phyloP scores from a whole-genome alignment of 2,113 vertebrate species.

The Garra rufa region DNA sequence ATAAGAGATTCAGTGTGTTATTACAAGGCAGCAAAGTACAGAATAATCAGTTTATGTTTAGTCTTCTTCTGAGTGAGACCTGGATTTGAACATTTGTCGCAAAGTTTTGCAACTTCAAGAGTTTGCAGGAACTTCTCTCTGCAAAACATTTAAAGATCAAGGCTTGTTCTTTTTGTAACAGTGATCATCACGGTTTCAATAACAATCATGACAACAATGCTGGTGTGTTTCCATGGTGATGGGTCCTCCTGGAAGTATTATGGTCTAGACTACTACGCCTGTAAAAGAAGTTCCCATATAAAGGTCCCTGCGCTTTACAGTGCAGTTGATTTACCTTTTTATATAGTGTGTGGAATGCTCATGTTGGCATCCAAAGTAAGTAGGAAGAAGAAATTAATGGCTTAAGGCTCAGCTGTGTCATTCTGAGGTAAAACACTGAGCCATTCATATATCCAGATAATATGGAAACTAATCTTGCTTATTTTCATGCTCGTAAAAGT shows the following conservation, averaged over 20 bases:
- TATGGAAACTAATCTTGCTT: slow-evolving; percentile 17
- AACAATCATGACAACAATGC: neutral
- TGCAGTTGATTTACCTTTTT: slow-evolving; percentile 1
- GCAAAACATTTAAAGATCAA: neutral
- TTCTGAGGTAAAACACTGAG: neutral
- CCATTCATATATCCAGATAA: slow-evolving; percentile 10
- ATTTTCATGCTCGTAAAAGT: slow-evolving; percentile 2
- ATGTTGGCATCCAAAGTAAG: neutral
- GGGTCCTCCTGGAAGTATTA: neutral
- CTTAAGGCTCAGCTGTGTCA: neutral
- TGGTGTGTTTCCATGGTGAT: neutral
- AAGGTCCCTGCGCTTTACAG: slow-evolving; percentile 5
- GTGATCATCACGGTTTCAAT: neutral
- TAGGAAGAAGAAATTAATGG: slow-evolving; percentile 1
- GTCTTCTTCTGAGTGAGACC: slow-evolving; percentile 22
- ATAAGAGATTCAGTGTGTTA: slow-evolving; percentile 24
- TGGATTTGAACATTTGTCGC: neutral
- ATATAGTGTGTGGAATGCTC: slow-evolving; percentile 6
- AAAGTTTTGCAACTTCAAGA: neutral
- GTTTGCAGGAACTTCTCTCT: neutral
- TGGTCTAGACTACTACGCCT: neutral
- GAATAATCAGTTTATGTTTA: slow-evolving; percentile 31
- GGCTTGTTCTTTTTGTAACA: neutral
- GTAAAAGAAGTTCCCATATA: slow-evolving; percentile 3
- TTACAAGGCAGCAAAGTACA: slow-evolving; percentile 18